phyloP scores from a whole-genome alignment of 2,113 vertebrate species.

The Thamnaconus septentrionalis region DNA sequence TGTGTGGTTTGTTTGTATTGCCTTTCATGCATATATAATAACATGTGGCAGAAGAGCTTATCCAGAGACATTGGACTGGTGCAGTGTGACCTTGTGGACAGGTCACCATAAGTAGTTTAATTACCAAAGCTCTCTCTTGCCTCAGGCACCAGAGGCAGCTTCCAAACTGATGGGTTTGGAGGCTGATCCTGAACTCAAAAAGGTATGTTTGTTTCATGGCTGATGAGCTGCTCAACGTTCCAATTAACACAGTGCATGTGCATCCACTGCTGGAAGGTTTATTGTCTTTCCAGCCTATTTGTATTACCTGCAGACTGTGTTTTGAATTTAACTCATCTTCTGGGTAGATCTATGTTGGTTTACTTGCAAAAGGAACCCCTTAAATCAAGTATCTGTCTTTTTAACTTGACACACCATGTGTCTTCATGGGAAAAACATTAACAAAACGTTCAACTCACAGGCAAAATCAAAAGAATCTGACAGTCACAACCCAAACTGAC shows the following conservation, averaged over 20 bases:
- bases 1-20: too few species aligned
- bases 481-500: too few species aligned
- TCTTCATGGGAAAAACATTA: neutral
- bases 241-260: slow-evolving; percentile 42
- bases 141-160: slow-evolving; percentile 71
- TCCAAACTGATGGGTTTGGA: slow-evolving; percentile 77
- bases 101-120: slow-evolving; percentile 63
- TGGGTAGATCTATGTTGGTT: neutral
- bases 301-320: neutral
- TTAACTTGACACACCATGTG: neutral
- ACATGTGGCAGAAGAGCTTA: slow-evolving; percentile 34
- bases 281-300: neutral
- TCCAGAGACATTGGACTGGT: slow-evolving; percentile 36
- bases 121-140: slow-evolving; percentile 71
- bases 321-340: neutral
- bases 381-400: neutral
- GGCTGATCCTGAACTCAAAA: slow-evolving; percentile 70
- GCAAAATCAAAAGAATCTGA: too few species aligned
- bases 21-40: neutral
- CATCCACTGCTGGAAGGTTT: neutral
- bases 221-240: slow-evolving; percentile 17
- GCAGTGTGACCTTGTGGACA: slow-evolving; percentile 47
- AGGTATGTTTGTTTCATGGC: slow-evolving; percentile 66
- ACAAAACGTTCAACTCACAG: too few species aligned
- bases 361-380: neutral